Evolutionary conservation across 2,797 vertebrate genomes (phyloP).

Genomic region (Myotis findleyi): DNA sequence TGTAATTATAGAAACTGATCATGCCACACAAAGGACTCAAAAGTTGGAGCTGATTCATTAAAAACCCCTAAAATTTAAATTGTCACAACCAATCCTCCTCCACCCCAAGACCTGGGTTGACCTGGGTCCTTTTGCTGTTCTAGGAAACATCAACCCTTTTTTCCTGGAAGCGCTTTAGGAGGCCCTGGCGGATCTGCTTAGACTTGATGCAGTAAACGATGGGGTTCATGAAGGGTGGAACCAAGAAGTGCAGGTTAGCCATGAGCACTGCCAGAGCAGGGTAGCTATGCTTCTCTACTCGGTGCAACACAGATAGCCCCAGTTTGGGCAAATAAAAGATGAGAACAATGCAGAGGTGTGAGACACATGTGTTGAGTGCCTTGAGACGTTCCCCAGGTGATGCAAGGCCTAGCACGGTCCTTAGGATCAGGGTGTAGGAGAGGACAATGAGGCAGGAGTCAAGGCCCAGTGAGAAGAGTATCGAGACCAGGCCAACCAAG

Average conservation of each 20-base stretch:
- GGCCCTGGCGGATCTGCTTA: slow-evolving; percentile 74
- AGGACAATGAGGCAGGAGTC: slow-evolving; percentile 86
- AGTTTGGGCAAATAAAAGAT: slow-evolving; percentile 88
- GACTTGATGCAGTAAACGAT: slow-evolving; percentile 80
- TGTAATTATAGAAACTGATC: background rate
- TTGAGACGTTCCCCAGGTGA: slow-evolving; percentile 80
- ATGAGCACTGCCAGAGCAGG: slow-evolving; percentile 72
- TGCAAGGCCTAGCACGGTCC: slow-evolving; percentile 77
- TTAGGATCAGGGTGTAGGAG: slow-evolving; percentile 84
- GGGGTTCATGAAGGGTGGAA: slow-evolving; percentile 79
- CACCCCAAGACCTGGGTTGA: background rate
- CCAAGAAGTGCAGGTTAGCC: slow-evolving; percentile 79
- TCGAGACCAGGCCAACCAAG: slow-evolving; percentile 82
- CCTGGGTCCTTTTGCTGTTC: background rate
- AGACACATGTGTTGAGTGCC: slow-evolving; percentile 84
- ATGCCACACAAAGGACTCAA: background rate
- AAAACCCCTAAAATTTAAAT: background rate
- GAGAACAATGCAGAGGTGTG: slow-evolving; percentile 85
- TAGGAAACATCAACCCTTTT: slow-evolving; percentile 65
- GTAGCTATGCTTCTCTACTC: slow-evolving; percentile 79
- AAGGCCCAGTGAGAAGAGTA: slow-evolving; percentile 82
- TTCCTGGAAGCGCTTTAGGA: slow-evolving; percentile 71
- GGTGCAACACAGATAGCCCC: slow-evolving; percentile 84
- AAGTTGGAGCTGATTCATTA: background rate
- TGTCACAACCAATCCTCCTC: background rate